A percentile compares a stretch with the other conserved stretches of the same genome.
These are phyloP conservation scores for Zaprionus ornatus DNA, from an alignment of 1,140 invertebrate species.

Conservation along the genomic window DNA sequence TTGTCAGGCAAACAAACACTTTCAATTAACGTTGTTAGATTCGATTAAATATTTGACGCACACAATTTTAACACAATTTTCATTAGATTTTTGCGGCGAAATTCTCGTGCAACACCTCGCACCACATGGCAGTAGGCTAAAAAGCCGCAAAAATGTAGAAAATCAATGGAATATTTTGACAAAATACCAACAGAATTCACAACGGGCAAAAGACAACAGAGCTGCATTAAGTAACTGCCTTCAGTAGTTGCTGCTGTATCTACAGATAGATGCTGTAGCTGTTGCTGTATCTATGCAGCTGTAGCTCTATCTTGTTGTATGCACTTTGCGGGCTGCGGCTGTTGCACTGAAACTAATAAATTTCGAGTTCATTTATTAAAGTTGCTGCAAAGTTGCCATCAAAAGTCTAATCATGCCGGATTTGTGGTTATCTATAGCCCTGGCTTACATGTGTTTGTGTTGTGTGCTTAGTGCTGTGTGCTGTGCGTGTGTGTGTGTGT, in stretches of 20 bases:
- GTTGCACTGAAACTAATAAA: constrained; percentile 51
- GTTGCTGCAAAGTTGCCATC: constrained; percentile 57
- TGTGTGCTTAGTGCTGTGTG: constrained; percentile 10
- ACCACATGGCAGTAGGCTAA: background rate
- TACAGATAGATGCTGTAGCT: background rate
- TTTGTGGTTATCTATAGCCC: constrained; percentile 57
- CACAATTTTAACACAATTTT: constrained; percentile 11
- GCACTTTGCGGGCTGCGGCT: constrained; percentile 49
- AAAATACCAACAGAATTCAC: constrained; percentile 33
- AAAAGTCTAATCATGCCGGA: constrained; percentile 64
- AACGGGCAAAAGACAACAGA: constrained; percentile 24
- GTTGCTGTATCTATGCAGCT: constrained; percentile 13
- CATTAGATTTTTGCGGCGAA: constrained; percentile 9
- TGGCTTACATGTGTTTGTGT: constrained; percentile 50
- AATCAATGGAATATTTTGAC: constrained; percentile 51
- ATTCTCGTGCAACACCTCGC: constrained; percentile 41
- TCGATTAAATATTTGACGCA: constrained; percentile 32
- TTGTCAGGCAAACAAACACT: background rate
- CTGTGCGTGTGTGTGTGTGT: constrained; percentile 2
- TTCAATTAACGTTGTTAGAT: constrained; percentile 7
- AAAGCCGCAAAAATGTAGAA: constrained; percentile 40
- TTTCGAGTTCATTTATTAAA: constrained; percentile 65
- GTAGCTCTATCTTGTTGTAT: constrained; percentile 30
- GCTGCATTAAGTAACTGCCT: constrained; percentile 37
- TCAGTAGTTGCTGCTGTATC: constrained; percentile 6